A percentile compares a stretch with the other conserved stretches of the same genome.
These are phyloP conservation scores for Calephelis perditalis DNA, from an alignment of 2,888 invertebrate genomes.

Conservation along the genomic window DNA sequence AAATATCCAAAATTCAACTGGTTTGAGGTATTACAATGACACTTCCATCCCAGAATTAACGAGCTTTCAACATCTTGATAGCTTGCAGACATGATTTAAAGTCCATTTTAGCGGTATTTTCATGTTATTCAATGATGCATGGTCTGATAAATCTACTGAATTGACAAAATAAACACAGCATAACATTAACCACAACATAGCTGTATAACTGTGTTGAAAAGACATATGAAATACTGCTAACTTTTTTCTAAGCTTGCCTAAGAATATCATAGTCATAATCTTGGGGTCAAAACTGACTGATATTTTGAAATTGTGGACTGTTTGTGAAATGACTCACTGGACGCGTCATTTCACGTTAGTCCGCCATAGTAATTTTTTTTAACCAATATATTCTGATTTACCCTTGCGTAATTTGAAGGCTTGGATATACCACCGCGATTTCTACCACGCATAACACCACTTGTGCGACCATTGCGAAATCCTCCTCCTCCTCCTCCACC, in stretches of 20 bases:
- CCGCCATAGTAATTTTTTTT: slow-evolving; percentile 53
- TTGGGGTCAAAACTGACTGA: slow-evolving; percentile 1
- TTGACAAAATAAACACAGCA: slow-evolving; percentile 1
- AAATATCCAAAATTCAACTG: slow-evolving; percentile 11
- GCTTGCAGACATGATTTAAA: neutral
- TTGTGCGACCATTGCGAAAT: slow-evolving; percentile 74
- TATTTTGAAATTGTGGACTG: slow-evolving; percentile 3
- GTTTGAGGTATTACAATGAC: neutral
- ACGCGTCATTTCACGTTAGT: slow-evolving; percentile 62
- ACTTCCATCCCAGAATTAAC: slow-evolving; percentile 3
- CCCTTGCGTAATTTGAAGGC: slow-evolving; percentile 82
- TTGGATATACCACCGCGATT: slow-evolving; percentile 84
- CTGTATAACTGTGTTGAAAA: neutral
- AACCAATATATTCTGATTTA: slow-evolving; percentile 70
- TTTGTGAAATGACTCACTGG: slow-evolving; percentile 30
- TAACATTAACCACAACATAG: neutral
- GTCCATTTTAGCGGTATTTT: slow-evolving; percentile 2
- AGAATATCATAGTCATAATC: slow-evolving; percentile 1
- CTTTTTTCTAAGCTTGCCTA: neutral
- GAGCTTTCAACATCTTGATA: slow-evolving; percentile 1
- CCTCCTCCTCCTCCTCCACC: slow-evolving; percentile 50
- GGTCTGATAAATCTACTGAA: neutral
- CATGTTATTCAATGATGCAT: neutral
- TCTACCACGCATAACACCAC: slow-evolving; percentile 83
- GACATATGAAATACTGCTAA: neutral